These are phyloP conservation scores for Trissolcus japonicus DNA, from an alignment of 2,888 invertebrate species.

Conservation along the genomic window DNA sequence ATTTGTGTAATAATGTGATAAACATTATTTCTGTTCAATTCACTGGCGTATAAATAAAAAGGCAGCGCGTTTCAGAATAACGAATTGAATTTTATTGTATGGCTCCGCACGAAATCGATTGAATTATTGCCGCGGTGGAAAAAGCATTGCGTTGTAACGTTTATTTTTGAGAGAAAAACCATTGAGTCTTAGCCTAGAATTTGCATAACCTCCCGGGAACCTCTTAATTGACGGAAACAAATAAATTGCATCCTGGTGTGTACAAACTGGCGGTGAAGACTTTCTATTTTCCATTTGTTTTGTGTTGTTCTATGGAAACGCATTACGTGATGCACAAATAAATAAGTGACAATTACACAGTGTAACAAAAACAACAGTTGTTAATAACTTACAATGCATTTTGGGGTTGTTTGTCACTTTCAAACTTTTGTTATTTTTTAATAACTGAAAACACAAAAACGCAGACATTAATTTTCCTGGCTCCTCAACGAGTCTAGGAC, in stretches of 20 bases:
- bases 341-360: constrained; percentile 45
- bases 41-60: neutral
- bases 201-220: constrained; percentile 24
- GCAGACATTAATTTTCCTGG: constrained; percentile 26
- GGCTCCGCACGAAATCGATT: constrained; percentile 3
- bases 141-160: constrained; percentile 2
- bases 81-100: neutral
- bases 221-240: constrained; percentile 39
- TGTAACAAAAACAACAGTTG: constrained; percentile 30
- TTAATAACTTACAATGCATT: constrained; percentile 47
- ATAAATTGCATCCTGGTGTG: constrained; percentile 33
- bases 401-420: constrained; percentile 45
- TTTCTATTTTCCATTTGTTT: constrained; percentile 18
- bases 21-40: too few species aligned
- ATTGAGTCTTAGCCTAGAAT: constrained; percentile 18
- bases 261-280: neutral
- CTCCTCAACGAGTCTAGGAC: neutral
- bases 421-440: constrained; percentile 48
- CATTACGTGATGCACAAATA: constrained; percentile 44
- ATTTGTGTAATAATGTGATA: too few species aligned
- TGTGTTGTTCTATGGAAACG: constrained; percentile 34
- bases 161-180: constrained; percentile 23
- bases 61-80: constrained; percentile 15
- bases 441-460: constrained; percentile 50
- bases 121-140: constrained; percentile 10